Evolutionary conservation across 2,888 invertebrate species (phyloP).

Genomic region (Melanophora roralis): DNA sequence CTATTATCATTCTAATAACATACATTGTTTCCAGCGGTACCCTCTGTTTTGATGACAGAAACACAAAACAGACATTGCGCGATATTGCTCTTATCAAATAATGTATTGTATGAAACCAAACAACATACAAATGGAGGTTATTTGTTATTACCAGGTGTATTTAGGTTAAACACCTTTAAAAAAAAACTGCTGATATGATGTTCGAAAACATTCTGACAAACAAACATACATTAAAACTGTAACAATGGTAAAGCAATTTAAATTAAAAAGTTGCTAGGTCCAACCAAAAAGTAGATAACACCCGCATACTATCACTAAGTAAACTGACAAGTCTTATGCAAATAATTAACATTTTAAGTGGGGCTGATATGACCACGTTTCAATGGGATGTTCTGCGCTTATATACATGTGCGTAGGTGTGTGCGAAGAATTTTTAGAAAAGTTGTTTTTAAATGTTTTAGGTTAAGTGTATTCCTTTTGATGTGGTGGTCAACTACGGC

Average conservation of each 20-base stretch:
- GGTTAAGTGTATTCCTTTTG: too few relatives aligned
- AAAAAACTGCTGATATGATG: neutral
- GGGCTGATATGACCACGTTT: conserved; percentile 12
- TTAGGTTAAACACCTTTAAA: conserved; percentile 58
- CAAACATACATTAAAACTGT: neutral
- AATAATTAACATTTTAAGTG: conserved; percentile 43
- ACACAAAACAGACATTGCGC: neutral
- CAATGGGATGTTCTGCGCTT: neutral
- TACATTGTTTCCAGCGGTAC: neutral
- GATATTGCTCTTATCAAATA: conserved; percentile 38
- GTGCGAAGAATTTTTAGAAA: neutral
- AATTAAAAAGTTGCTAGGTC: conserved; percentile 19
- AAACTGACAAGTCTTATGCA: conserved; percentile 58
- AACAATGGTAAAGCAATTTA: neutral
- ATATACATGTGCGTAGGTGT: neutral
- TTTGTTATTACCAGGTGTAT: conserved; percentile 52
- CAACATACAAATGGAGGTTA: neutral
- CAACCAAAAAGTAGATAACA: conserved; percentile 46
- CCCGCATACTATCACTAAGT: conserved; percentile 50
- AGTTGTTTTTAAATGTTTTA: too few relatives aligned
- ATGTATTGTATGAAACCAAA: conserved; percentile 9
- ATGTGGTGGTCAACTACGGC: too few relatives aligned
- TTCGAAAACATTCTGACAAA: neutral
- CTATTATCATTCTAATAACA: neutral
- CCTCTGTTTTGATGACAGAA: neutral